A percentile compares a stretch with the other conserved stretches of the same genome.
These are phyloP conservation scores for Hemithea aestivaria DNA, from an alignment of 2,888 invertebrate species.

Conservation along the genomic window DNA sequence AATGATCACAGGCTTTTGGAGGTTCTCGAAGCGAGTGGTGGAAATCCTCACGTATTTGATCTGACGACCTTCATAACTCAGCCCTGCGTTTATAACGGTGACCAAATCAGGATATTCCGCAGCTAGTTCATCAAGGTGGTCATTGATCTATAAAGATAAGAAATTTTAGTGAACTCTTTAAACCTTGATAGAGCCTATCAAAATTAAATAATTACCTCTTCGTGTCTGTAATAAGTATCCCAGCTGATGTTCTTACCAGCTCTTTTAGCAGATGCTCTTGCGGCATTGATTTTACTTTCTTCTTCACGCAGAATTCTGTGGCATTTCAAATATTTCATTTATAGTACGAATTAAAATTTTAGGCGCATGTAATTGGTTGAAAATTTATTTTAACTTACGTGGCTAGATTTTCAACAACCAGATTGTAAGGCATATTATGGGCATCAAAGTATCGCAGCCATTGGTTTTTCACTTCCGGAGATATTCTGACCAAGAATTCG, in stretches of 20 bases:
- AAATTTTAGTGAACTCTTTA: neutral
- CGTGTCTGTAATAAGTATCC: constrained; percentile 55
- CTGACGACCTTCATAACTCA: constrained; percentile 79
- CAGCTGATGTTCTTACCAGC: constrained; percentile 53
- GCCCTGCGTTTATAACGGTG: constrained; percentile 76
- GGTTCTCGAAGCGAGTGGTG: constrained; percentile 59
- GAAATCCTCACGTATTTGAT: constrained; percentile 81
- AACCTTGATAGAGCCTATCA: neutral
- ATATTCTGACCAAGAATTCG: constrained; percentile 53
- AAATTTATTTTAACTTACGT: constrained; percentile 40
- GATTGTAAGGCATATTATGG: constrained; percentile 45
- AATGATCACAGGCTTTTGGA: constrained; percentile 77
- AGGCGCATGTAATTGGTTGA: neutral
- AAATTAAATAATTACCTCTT: constrained; percentile 41
- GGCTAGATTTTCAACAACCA: constrained; percentile 58
- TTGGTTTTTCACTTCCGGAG: constrained; percentile 52
- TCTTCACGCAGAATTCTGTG: constrained; percentile 56
- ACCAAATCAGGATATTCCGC: constrained; percentile 65
- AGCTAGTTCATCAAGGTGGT: constrained; percentile 63
- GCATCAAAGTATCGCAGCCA: constrained; percentile 56
- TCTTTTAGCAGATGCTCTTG: constrained; percentile 37
- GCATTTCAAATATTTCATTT: neutral
- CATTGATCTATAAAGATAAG: constrained; percentile 65
- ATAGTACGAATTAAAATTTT: neutral
- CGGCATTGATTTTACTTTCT: constrained; percentile 41